Percentiles rank a stretch among this genome's conserved stretches.
Evolutionary conservation across 2,888 invertebrate genomes (phyloP).

Genomic region (Melieria picta): DNA sequence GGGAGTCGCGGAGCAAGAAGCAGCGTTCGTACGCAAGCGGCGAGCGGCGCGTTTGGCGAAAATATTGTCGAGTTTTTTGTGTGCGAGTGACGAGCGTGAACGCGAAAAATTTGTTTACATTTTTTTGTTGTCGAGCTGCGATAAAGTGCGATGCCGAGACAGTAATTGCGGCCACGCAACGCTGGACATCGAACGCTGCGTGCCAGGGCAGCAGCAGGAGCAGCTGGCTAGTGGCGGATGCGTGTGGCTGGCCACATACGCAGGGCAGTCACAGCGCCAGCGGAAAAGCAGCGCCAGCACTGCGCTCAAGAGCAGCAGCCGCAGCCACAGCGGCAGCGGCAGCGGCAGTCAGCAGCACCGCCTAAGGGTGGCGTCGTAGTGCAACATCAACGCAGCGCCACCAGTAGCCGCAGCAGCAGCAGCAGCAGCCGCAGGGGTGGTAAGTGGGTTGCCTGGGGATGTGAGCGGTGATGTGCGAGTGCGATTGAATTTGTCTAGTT

Average conservation of each 20-base stretch:
- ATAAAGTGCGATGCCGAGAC: not conserved
- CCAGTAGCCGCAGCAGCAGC: too few species aligned
- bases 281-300: not conserved
- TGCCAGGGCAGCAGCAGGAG: too few species aligned
- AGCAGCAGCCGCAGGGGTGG: too few species aligned
- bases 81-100: constrained; percentile 8
- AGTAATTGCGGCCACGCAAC: too few species aligned
- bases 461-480: too few species aligned
- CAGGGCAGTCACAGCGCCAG: not conserved
- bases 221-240: too few species aligned
- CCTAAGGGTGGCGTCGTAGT: not conserved
- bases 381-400: too few species aligned
- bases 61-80: constrained; percentile 28
- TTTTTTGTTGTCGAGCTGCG: constrained; percentile 40
- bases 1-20: constrained; percentile 8
- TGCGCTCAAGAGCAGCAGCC: not conserved
- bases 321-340: not conserved
- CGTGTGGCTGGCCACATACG: constrained; percentile 7
- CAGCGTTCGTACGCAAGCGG: not conserved
- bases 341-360: constrained; percentile 5
- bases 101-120: constrained; percentile 48
- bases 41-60: constrained; percentile 11
- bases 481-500: not conserved
- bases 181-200: too few species aligned
- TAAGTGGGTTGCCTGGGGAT: too few species aligned